These are phyloP conservation scores for Malurus cyaneus DNA, from an alignment of 2,113 vertebrate species.

Conservation along the genomic window DNA sequence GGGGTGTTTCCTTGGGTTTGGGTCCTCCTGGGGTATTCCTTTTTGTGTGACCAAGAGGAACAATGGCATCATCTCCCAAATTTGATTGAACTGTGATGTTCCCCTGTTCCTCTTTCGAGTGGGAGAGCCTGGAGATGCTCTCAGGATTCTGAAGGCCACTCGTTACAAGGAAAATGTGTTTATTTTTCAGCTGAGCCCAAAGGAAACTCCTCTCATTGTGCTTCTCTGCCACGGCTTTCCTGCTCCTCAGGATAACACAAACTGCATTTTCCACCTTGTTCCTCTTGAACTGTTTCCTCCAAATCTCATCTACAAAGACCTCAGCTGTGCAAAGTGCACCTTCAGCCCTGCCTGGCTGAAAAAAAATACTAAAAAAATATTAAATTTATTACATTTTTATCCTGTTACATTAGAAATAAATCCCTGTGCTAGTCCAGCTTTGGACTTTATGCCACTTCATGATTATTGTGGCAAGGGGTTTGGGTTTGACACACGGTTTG, in stretches of 20 bases:
- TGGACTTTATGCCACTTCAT: neutral
- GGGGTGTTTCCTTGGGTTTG: neutral
- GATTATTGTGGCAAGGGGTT: neutral
- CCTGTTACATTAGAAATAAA: neutral
- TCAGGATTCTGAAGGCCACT: neutral
- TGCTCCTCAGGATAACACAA: neutral
- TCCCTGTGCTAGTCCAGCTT: neutral
- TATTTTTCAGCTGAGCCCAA: neutral
- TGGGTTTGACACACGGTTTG: neutral
- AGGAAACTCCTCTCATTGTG: neutral
- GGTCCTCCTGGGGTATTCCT: neutral
- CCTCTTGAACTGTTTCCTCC: neutral
- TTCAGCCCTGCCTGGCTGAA: neutral
- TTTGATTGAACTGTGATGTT: neutral
- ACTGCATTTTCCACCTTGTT: neutral
- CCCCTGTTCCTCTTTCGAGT: neutral
- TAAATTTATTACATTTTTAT: neutral
- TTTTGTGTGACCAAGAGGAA: neutral
- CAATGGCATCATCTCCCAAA: neutral
- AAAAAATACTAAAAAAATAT: neutral
- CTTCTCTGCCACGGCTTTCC: neutral
- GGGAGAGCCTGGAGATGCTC: neutral
- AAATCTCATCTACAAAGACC: neutral
- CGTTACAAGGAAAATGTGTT: accelerated
- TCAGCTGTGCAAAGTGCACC: neutral